Evolutionary conservation across 1,140 invertebrate genomes (phyloP).

Genomic region (Adelges cooleyi): DNA sequence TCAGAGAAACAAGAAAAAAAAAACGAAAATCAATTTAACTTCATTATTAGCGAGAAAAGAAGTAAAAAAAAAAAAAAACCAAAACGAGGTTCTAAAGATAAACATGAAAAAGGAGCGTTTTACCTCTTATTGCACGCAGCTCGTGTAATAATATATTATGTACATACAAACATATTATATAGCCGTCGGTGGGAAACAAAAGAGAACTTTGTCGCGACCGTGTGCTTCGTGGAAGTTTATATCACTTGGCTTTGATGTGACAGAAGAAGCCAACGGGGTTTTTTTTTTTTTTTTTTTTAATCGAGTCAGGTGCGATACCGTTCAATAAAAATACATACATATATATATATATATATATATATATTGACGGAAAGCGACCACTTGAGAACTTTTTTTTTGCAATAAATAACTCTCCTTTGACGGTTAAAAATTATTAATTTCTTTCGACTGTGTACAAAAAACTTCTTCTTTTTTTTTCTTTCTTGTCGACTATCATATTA

Average conservation of each 20-base stretch:
- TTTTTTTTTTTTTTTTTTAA: too few relatives aligned
- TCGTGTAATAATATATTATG: too few relatives aligned
- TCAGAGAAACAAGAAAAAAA: too few relatives aligned
- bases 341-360: slow-evolving; percentile 17
- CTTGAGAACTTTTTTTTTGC: slow-evolving; percentile 29
- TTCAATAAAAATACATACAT: slow-evolving; percentile 15
- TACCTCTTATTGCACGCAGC: too few relatives aligned
- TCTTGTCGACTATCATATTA: background rate
- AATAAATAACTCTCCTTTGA: slow-evolving; percentile 27
- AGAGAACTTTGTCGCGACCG: background rate
- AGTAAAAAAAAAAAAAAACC: slow-evolving; percentile 1
- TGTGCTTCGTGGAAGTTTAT: slow-evolving; percentile 18
- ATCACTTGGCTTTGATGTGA: slow-evolving; percentile 25
- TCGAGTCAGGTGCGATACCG: slow-evolving; percentile 11
- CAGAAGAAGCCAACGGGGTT: slow-evolving; percentile 2
- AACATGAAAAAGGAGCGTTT: slow-evolving; percentile 20
- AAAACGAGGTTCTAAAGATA: slow-evolving; percentile 24
- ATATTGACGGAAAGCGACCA: slow-evolving; percentile 9
- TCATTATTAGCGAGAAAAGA: slow-evolving; percentile 5
- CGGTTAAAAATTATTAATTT: slow-evolving; percentile 7
- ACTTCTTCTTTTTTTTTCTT: slow-evolving; percentile 1
- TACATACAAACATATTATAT: too few relatives aligned
- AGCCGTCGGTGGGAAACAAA: background rate
- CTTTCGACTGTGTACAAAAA: background rate
- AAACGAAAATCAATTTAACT: slow-evolving; percentile 23